These are phyloP conservation scores for Oreochromis niloticus DNA, from an alignment of 2,113 vertebrate genomes.

Conservation along the genomic window DNA sequence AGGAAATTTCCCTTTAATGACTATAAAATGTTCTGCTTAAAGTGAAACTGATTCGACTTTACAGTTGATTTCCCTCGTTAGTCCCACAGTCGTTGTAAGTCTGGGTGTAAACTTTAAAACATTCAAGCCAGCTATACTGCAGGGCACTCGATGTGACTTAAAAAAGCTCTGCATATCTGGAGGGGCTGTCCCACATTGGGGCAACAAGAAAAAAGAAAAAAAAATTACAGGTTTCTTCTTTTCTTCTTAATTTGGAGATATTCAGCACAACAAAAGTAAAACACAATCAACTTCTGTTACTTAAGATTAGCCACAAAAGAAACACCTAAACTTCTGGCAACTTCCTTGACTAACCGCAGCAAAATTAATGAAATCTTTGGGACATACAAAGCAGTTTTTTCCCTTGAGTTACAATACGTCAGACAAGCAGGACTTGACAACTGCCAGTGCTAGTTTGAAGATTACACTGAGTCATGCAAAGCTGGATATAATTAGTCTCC, in stretches of 20 bases:
- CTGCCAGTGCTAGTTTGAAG: background rate
- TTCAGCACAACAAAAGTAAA: background rate
- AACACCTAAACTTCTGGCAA: background rate
- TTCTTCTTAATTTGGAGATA: background rate
- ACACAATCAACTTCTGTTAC: background rate
- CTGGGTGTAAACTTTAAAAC: background rate
- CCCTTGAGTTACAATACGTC: background rate
- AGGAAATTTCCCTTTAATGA: background rate
- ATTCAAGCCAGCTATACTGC: background rate
- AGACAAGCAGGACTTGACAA: background rate
- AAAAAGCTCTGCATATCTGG: background rate
- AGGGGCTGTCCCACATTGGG: background rate
- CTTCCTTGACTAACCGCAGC: background rate
- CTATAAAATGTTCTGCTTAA: background rate
- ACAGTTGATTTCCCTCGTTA: background rate
- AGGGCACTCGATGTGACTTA: background rate
- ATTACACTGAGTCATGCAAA: background rate
- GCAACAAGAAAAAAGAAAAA: background rate
- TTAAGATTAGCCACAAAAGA: background rate
- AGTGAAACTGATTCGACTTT: background rate
- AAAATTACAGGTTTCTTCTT: background rate
- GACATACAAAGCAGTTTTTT: background rate
- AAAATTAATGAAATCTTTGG: conserved; percentile 4
- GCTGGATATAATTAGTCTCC: background rate
- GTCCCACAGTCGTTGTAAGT: background rate